Evolutionary conservation across 2,113 vertebrate species (phyloP).

Genomic region (Crotalus helleri): DNA sequence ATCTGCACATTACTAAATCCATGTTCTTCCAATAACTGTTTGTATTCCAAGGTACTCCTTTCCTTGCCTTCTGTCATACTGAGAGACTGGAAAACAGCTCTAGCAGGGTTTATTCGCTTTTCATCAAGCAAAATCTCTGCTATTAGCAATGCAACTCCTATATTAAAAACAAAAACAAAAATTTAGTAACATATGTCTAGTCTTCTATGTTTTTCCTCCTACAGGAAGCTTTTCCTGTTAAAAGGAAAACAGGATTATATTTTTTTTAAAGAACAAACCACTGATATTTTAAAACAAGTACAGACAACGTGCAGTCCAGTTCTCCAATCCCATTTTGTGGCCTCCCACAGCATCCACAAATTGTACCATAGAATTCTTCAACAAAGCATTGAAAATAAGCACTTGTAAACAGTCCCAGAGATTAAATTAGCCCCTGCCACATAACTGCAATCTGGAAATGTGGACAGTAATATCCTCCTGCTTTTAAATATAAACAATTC

Average conservation of each 20-base stretch:
- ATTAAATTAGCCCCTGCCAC: background rate
- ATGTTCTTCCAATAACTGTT: conserved; percentile 72
- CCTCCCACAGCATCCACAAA: background rate
- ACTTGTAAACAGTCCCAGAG: background rate
- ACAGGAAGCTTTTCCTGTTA: background rate
- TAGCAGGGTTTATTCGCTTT: conserved; percentile 66
- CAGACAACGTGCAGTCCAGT: background rate
- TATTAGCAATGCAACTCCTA: conserved; percentile 81
- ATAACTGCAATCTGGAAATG: background rate
- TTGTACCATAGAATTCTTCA: background rate
- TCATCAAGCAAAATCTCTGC: conserved; percentile 83
- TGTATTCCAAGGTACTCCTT: conserved; percentile 78
- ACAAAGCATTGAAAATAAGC: background rate
- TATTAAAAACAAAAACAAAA: conserved; percentile 40
- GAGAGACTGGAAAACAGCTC: conserved; percentile 81
- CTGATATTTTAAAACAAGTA: background rate
- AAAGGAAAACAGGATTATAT: background rate
- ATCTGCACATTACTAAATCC: conserved; percentile 70
- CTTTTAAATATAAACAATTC: background rate
- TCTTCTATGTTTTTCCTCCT: background rate
- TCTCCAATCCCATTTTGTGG: background rate
- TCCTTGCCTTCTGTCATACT: conserved; percentile 82
- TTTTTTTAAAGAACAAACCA: background rate
- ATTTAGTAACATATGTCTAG: background rate
- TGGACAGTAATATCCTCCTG: background rate